Base-by-base conservation (phyloP, 30 jellyfish, hydroid and myxozoan genomes). In the Sanderia malayensis region DNA sequence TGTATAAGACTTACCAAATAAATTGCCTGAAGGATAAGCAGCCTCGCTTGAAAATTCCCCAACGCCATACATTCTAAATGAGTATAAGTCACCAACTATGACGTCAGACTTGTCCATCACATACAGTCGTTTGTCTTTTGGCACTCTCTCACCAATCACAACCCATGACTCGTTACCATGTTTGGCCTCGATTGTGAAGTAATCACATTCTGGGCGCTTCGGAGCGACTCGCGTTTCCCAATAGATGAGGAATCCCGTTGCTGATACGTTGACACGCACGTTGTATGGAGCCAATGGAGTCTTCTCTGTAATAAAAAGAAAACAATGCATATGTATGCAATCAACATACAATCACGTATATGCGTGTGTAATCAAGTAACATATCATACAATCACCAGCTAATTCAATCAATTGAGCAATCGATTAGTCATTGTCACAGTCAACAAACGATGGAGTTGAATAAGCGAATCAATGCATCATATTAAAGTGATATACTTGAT, bases 231-330 rank as follows among this genome's bases (percentile, higher is more conserved):
- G 44, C 44, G 47, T 59, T 65, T 58, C 31, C 99, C 99, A 93
- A 15, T 55, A 63, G 46, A 93, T 58, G 17, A 52, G 52, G 79
- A 72, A 93, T 2, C 99, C 99, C 7, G 22, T 21, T 25, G 32
- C 30, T 9, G 99, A 61, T 6, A 46, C 55, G 64, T 85, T 93
- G 44, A 93, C 91, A 33, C 28, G 41, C 55, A 93, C 23, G 4
- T 55, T 74, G 53, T 69, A 70, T 13, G 99, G 99, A 13, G 96
- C 87, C 47, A 85, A 80, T 15, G 99, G 99, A 1, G 80, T 58
- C 58, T 58, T 67, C 62, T 41, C 93, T 64, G 63, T 18, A 53
- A 73, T 1, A 53, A 33, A 47, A 67, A 1, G 19, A 52, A 10
- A 52, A n/a, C n/a, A n/a, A n/a, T n/a, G 13, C 52, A 4, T 13